These are phyloP conservation scores for Megalurothrips usitatus DNA, from an alignment of 2,888 invertebrate species.

Conservation along the genomic window DNA sequence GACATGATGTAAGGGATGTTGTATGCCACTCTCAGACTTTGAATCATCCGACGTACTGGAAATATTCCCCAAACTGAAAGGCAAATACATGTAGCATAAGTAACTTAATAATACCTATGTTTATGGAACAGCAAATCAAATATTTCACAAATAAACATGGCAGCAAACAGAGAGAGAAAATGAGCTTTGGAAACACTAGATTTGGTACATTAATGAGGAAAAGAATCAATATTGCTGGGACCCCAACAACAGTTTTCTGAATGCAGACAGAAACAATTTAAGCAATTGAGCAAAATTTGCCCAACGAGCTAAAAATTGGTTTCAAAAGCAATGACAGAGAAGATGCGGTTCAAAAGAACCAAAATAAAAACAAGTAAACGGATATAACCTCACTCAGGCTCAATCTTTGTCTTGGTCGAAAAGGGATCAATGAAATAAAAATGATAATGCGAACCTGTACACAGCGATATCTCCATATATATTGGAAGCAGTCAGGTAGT, in stretches of 20 bases:
- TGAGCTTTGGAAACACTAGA: too few relatives aligned
- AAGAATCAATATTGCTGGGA: slow-evolving; percentile 13
- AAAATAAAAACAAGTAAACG: not conserved
- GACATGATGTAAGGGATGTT: slow-evolving; percentile 55
- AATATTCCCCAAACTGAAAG: slow-evolving; percentile 57
- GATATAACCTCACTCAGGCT: not conserved
- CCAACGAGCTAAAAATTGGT: not conserved
- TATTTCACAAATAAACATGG: not conserved
- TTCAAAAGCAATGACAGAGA: too few relatives aligned
- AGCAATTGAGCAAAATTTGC: not conserved
- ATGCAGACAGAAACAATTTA: too few relatives aligned
- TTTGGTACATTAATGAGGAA: too few relatives aligned
- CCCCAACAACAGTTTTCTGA: too few relatives aligned
- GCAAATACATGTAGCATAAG: slow-evolving; percentile 15
- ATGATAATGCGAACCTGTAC: slow-evolving; percentile 63
- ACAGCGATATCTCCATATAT: slow-evolving; percentile 79
- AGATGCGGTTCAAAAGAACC: not conserved
- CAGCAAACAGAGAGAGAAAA: slow-evolving; percentile 33
- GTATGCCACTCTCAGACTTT: slow-evolving; percentile 55
- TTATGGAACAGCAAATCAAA: not conserved
- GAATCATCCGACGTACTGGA: slow-evolving; percentile 56
- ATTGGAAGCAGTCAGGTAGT: slow-evolving; percentile 75
- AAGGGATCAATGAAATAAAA: not conserved
- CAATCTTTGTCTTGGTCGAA: not conserved
- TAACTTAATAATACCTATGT: not conserved